Base-by-base conservation (phyloP, 1,140 invertebrate species). In the Drosophila sechellia region DNA sequence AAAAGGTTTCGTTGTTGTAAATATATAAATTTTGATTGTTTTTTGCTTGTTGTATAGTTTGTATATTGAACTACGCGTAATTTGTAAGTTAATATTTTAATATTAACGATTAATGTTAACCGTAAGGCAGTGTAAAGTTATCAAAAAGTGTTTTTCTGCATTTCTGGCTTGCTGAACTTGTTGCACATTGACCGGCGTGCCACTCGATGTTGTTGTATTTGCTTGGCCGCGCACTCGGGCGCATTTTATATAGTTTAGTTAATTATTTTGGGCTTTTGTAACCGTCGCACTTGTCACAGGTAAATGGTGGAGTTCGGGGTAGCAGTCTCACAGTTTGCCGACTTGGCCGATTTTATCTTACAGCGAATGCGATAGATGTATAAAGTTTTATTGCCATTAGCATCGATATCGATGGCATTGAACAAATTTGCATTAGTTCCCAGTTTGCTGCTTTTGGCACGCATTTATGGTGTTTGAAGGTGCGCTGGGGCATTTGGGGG, bases 281-380 rank as follows among this genome's bases (percentile, higher is more conserved):
- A 13, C 17, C 35, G 13, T n/a, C 22, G 43, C 53, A 65, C 46
- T 70, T 54, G 56, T 74, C 70, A 71, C 70, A 50, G 48, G 15
- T 46, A 34, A 42, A 25, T 31, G 22, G 27, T 8, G 52, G 15
- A 46, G 59, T 40, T 8, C 27, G 31, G 53, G 50, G 27, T 22
- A 49, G 17, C 58, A 34, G 52, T 77, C 60, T 65, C 48, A 20
- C 43, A 56, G 13, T 39, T 39, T 37, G 37, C 48, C 45, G 17
- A 22, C 1, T 10, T 13, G 2, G 34, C 20, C 8, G 43, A 59
- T 90, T 90, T 90, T 81, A 91, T 91, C 83, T 91, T 91, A 83
- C 90, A 91, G 74, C 90, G 86, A 74, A 91, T 91, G 66, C 90
- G 77, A 81, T 91, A 89, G 64, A 91, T 90, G 65, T 91, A 91